Percentiles rank a stretch among this genome's conserved stretches.
phyloP scores from a whole-genome alignment of 2,888 invertebrate species.

The Syritta pipiens region DNA sequence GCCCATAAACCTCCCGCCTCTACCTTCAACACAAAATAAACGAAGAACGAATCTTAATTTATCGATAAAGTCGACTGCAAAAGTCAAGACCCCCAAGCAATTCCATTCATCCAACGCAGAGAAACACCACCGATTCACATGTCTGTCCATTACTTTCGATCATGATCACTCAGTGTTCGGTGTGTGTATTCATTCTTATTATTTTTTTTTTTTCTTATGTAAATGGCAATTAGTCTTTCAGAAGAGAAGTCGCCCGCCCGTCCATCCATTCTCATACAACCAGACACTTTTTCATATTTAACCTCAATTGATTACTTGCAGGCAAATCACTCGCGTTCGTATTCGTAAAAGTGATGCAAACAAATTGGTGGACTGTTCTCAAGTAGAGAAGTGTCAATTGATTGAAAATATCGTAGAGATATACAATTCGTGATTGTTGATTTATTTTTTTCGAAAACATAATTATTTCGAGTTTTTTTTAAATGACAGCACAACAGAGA shows the following conservation, averaged over 20 bases:
- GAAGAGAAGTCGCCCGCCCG: no score
- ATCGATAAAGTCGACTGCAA: conserved; percentile 18
- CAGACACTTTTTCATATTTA: conserved; percentile 50
- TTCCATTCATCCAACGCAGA: conserved; percentile 13
- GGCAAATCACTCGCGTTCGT: conserved; percentile 50
- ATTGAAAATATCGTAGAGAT: conserved; percentile 25
- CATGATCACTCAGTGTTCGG: conserved; percentile 11
- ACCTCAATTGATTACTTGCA: conserved; percentile 61
- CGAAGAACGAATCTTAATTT: background rate
- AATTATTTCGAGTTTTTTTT: no score
- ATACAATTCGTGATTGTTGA: no score
- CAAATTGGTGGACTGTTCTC: conserved; percentile 61
- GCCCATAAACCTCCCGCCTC: conserved; percentile 7
- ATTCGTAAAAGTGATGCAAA: conserved; percentile 40
- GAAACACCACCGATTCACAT: conserved; percentile 48
- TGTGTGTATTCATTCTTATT: background rate
- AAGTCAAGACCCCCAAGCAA: conserved; percentile 32
- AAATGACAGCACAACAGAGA: no score
- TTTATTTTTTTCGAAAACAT: no score
- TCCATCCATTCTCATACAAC: no score
- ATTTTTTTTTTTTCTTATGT: conserved; percentile 42
- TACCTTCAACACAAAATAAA: no score
- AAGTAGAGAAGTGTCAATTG: conserved; percentile 62
- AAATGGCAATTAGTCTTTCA: conserved; percentile 54
- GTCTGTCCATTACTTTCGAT: conserved; percentile 31